Conservation (phyloP, 2,888 invertebrate species). For the Chromoteleia sp. region DNA sequence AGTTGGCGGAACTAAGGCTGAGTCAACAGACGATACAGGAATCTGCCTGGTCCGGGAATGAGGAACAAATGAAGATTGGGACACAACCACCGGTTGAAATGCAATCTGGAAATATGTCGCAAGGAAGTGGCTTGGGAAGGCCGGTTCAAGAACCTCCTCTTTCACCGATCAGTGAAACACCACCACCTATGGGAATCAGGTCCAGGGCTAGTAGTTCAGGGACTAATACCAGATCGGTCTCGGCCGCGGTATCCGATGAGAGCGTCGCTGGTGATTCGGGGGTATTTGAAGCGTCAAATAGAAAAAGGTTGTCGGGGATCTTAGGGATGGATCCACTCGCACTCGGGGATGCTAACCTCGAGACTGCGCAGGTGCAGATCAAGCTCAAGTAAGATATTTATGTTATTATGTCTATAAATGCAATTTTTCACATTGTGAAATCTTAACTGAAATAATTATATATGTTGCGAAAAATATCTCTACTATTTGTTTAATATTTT, state of each 20-base stretch:
- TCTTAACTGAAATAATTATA: no score
- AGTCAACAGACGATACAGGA: constrained; percentile 83
- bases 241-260: constrained; percentile 98
- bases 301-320: constrained; percentile 84
- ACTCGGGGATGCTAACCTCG: constrained; percentile 86
- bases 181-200: constrained; percentile 86
- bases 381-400: constrained; percentile 88
- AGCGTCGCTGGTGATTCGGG: constrained; percentile 98
- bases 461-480: no score
- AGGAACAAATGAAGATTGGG: constrained; percentile 76
- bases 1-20: constrained; percentile 86
- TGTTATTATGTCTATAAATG: no score
- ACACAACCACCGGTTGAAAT: constrained; percentile 82
- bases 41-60: constrained; percentile 72
- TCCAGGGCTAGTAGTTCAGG: constrained; percentile 86
- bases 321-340: constrained; percentile 79
- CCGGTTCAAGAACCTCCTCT: constrained; percentile 88
- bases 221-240: constrained; percentile 95
- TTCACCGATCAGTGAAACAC: constrained; percentile 94
- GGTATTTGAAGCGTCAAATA: constrained; percentile 95
- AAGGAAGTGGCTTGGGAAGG: constrained; percentile 87
- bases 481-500: no score
- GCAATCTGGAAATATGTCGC: constrained; percentile 86
- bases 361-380: constrained; percentile 97
- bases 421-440: no score